A percentile compares a stretch with the other conserved stretches of the same genome.
phyloP scores from a whole-genome alignment of 64 coral and sea anemone species.

The Orbicella faveolata region DNA sequence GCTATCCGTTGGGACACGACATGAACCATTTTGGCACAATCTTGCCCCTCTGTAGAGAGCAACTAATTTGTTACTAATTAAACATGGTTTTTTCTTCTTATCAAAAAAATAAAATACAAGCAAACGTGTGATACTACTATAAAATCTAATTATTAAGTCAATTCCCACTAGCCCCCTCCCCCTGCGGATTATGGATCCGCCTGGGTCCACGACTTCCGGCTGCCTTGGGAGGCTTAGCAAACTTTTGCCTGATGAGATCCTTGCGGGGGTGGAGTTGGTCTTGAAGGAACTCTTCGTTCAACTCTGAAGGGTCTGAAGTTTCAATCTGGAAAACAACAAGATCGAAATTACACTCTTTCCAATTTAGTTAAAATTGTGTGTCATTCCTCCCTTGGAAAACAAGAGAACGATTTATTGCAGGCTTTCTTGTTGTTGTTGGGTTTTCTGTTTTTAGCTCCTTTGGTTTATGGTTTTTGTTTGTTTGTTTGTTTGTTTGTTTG shows the following conservation, averaged over 20 bases:
- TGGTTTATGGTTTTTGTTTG: too few relatives aligned
- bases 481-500: too few relatives aligned
- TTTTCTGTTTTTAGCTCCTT: too few relatives aligned
- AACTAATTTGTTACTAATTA: too few relatives aligned
- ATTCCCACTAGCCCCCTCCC: background rate
- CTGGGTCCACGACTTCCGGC: constrained; percentile 64
- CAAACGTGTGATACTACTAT: background rate
- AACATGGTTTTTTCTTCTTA: too few relatives aligned
- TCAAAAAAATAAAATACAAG: constrained; percentile 7
- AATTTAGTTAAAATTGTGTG: background rate
- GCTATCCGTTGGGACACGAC: too few relatives aligned
- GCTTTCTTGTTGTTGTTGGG: too few relatives aligned
- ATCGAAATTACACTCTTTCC: background rate
- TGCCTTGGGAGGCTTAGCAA: constrained; percentile 88
- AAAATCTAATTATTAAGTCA: background rate
- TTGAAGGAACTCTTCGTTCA: constrained; percentile 81
- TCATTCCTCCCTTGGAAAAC: too few relatives aligned
- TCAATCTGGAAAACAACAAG: constrained; percentile 70
- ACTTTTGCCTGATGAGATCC: constrained; percentile 88
- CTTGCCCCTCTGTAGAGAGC: too few relatives aligned
- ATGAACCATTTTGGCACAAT: too few relatives aligned
- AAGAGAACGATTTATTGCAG: too few relatives aligned
- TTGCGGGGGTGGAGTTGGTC: constrained; percentile 94
- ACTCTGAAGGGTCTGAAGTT: constrained; percentile 73
- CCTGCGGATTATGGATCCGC: constrained; percentile 42